These are phyloP conservation scores for Nymphalis polychloros DNA, from an alignment of 2,888 invertebrate genomes.

Conservation along the genomic window DNA sequence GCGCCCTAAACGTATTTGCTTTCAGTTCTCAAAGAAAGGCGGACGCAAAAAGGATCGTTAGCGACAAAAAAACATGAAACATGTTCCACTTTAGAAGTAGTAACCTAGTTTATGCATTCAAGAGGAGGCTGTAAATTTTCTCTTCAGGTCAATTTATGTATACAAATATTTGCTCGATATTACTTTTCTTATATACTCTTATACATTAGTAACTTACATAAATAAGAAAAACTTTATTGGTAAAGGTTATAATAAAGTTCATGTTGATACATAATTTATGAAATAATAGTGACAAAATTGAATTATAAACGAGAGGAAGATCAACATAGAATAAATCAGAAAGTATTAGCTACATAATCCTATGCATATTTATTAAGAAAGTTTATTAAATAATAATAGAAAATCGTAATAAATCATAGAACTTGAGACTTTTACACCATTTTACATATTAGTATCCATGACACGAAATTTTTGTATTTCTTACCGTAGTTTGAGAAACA, in stretches of 20 bases:
- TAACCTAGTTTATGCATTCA: slow-evolving; percentile 34
- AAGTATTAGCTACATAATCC: slow-evolving; percentile 16
- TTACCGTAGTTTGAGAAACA: too few relatives aligned
- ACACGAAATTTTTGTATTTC: too few relatives aligned
- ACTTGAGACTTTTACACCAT: background rate
- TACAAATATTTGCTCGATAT: background rate
- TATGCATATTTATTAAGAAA: slow-evolving; percentile 6
- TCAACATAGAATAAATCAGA: slow-evolving; percentile 31
- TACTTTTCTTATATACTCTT: background rate
- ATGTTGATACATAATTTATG: background rate
- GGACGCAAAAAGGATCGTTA: slow-evolving; percentile 13
- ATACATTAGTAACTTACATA: too few relatives aligned
- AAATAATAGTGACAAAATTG: slow-evolving; percentile 8
- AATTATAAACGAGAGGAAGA: slow-evolving; percentile 20
- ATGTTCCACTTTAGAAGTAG: slow-evolving; percentile 26
- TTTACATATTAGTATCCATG: background rate
- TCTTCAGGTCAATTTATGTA: slow-evolving; percentile 14
- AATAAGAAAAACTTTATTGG: background rate
- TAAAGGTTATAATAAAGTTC: background rate
- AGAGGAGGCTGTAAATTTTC: slow-evolving; percentile 19
- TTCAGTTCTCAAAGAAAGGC: slow-evolving; percentile 12
- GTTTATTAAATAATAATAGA: slow-evolving; percentile 3
- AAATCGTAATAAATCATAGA: background rate
- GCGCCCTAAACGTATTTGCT: background rate
- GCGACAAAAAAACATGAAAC: slow-evolving; percentile 20